Evolutionary conservation across 2,888 invertebrate genomes (phyloP).

Genomic region (Nemurella pictetii): DNA sequence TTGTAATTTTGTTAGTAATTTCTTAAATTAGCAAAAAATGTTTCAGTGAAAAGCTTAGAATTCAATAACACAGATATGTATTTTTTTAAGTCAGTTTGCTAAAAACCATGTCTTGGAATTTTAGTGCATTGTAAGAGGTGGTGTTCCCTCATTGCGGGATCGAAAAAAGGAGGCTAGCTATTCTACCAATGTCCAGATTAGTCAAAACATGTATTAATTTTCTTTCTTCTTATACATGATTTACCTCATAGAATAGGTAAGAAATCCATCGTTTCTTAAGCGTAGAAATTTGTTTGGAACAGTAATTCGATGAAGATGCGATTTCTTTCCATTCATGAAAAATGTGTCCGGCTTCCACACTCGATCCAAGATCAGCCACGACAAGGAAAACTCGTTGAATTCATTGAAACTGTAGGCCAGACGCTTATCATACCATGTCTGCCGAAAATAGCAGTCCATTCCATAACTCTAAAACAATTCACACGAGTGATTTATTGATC

Average conservation of each 20-base stretch:
- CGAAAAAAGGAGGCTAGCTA: too few relatives aligned
- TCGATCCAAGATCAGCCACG: slow-evolving; percentile 58
- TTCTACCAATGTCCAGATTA: too few relatives aligned
- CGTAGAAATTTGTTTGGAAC: slow-evolving; percentile 56
- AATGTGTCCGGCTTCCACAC: slow-evolving; percentile 64
- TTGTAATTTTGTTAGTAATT: too few relatives aligned
- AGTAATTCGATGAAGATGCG: slow-evolving; percentile 60
- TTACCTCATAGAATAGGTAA: slow-evolving; percentile 48
- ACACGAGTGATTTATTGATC: background rate
- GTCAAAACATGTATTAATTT: background rate
- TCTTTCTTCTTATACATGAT: background rate
- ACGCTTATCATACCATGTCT: slow-evolving; percentile 58
- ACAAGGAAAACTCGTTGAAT: slow-evolving; percentile 53
- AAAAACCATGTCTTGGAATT: too few relatives aligned
- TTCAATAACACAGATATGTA: too few relatives aligned
- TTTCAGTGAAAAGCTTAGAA: too few relatives aligned
- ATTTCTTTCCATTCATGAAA: slow-evolving; percentile 58
- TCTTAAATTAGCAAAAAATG: too few relatives aligned
- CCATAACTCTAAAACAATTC: slow-evolving; percentile 48
- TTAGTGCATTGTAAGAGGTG: too few relatives aligned
- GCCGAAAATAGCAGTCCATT: slow-evolving; percentile 54
- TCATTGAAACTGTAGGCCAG: slow-evolving; percentile 47
- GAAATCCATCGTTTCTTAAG: slow-evolving; percentile 47
- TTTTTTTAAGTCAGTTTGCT: too few relatives aligned
- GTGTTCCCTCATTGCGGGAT: too few relatives aligned